phyloP scores from a whole-genome alignment of 1,140 invertebrate genomes.

The Drosophila parabipectinata region DNA sequence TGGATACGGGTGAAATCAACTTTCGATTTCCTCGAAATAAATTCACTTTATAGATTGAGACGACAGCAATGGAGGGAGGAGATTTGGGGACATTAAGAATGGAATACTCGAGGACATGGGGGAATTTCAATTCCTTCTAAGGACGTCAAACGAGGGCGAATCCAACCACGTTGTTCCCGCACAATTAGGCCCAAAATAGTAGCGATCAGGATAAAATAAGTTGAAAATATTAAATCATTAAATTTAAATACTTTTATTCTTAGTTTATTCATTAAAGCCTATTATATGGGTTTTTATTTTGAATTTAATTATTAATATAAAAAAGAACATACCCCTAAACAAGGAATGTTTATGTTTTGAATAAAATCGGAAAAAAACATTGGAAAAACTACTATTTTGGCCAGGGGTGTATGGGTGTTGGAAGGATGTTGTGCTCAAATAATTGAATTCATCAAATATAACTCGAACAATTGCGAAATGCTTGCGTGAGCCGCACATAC shows the following conservation, averaged over 20 bases:
- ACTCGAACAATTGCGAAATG: constrained; percentile 76
- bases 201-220: not conserved
- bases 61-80: constrained; percentile 15
- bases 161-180: constrained; percentile 55
- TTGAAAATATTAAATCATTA: too few relatives aligned
- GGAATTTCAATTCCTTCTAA: constrained; percentile 72
- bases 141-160: constrained; percentile 60
- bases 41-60: constrained; percentile 76
- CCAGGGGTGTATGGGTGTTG: constrained; percentile 6
- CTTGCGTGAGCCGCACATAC: constrained; percentile 12
- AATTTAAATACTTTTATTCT: too few relatives aligned
- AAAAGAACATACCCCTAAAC: too few relatives aligned
- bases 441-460: constrained; percentile 83
- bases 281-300: too few relatives aligned
- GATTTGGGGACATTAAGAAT: not conserved
- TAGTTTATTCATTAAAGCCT: too few relatives aligned
- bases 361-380: too few relatives aligned
- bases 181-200: not conserved
- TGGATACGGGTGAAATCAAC: constrained; percentile 56
- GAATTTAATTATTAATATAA: too few relatives aligned
- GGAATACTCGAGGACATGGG: constrained; percentile 30
- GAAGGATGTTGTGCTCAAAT: constrained; percentile 52
- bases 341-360: too few relatives aligned
- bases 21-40: constrained; percentile 79
- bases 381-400: constrained; percentile 1